Percentiles rank a stretch among this genome's conserved stretches.
Evolutionary conservation across 2,797 vertebrate genomes (phyloP).

Genomic region (Sternarchorhynchus goeldii): DNA sequence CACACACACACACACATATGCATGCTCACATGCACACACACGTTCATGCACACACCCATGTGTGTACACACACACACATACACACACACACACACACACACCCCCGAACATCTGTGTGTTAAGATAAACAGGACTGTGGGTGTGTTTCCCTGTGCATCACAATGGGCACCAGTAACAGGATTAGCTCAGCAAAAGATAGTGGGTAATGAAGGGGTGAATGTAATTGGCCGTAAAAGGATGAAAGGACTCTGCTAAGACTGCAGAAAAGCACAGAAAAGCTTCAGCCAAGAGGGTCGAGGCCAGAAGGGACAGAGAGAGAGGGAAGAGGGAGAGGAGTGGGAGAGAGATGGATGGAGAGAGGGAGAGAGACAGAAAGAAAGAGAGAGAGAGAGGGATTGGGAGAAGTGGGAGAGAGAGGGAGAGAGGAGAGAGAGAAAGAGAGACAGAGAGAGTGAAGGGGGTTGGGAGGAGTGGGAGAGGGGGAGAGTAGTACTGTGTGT

Average conservation of each 20-base stretch:
- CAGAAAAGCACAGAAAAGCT: slow-evolving; percentile 50
- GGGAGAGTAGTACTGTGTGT: too few relatives aligned
- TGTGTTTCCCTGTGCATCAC: slow-evolving; percentile 27
- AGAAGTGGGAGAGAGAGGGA: slow-evolving; percentile 57
- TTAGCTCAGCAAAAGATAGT: slow-evolving; percentile 39
- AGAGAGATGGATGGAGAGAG: neutral
- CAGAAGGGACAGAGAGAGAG: slow-evolving; percentile 39
- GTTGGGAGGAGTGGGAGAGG: too few relatives aligned
- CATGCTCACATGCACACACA: slow-evolving; percentile 9
- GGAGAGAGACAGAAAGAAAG: neutral
- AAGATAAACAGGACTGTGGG: slow-evolving; percentile 44
- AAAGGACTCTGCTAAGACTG: slow-evolving; percentile 41
- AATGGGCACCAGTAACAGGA: slow-evolving; percentile 28
- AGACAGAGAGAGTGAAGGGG: slow-evolving; percentile 4
- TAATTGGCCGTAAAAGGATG: slow-evolving; percentile 44
- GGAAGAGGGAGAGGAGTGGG: slow-evolving; percentile 51
- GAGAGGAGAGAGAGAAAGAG: slow-evolving; percentile 57
- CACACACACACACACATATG: slow-evolving; percentile 22
- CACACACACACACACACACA: slow-evolving; percentile 16
- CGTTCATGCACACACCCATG: too few relatives aligned
- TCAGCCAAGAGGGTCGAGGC: slow-evolving; percentile 54
- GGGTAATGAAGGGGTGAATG: slow-evolving; percentile 49
- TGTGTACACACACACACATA: slow-evolving; percentile 8
- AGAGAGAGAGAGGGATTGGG: slow-evolving; percentile 50
- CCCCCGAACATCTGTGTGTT: slow-evolving; percentile 30